Evolutionary conservation across 2,797 vertebrate species (phyloP), one percentile per base, ranked within the genome.

Genomic region (Dicrostonyx torquatus): DNA sequence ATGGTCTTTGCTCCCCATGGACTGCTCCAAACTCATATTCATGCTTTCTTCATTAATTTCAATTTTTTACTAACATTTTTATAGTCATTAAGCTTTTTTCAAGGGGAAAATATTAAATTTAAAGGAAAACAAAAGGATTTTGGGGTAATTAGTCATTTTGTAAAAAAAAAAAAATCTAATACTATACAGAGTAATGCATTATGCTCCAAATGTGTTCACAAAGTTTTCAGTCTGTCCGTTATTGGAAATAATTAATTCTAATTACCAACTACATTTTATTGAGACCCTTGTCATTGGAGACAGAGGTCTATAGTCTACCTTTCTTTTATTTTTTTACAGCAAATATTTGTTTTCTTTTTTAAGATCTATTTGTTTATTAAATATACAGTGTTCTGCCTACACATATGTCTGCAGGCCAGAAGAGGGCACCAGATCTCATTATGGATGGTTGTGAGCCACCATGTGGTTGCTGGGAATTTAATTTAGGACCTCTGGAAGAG

Each of bases 31-130:
- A 95, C 83, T 73, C 75, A 73, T 70, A 78, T 53, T 43, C 45
- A 45, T 89, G 89, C 83, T 91, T 91, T 92, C 87, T 90, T 95
- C 53, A 89, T 82, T 95, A 94, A 90, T 95, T 96, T 89, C 53
- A 93, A 48, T 70, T 89, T 92, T 84, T 80, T 2, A 50, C 29
- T 60, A 75, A 55, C 34, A 45, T 83, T 96, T 93, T 89, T 68
- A 58, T 20, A 90, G 4, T n/a, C 34, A 62, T 80, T 78, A 75
- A 24, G n/a, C 18, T 72, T 93, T 95, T 64, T 85, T 20, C 10
- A 87, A 86, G 43, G 58, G 50, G 11, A 34, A 91, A 88, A 86
- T 37, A n/a, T 58, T 34, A 66, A 87, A 50, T 97, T 93, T 89
- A 93, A 91, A 91, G n/a, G 79, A 64, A 94, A 94, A 48, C 29